phyloP scores from a whole-genome alignment of 2,113 vertebrate species.

The Alectura lathami region DNA sequence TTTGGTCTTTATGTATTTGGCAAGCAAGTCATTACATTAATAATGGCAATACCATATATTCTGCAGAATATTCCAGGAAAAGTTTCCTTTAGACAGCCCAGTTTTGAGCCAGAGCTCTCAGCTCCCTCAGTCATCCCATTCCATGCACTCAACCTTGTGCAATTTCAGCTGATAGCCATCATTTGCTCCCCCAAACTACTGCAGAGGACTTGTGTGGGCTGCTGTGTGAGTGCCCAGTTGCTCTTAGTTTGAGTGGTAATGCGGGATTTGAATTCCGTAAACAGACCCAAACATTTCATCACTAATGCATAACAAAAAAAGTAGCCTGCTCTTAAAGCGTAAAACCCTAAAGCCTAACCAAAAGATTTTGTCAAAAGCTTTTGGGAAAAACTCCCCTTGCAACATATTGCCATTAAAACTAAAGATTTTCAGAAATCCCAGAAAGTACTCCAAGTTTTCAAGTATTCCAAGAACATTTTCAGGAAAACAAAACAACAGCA shows the following conservation, averaged over 20 bases:
- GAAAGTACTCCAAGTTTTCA: neutral
- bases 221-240: neutral
- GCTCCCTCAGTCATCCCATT: neutral
- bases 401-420: neutral
- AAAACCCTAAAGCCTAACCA: neutral
- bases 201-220: neutral
- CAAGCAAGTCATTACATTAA: neutral
- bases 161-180: neutral
- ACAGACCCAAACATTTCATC: neutral
- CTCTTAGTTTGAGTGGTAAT: neutral
- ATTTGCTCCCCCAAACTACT: neutral
- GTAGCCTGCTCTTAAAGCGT: neutral
- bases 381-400: neutral
- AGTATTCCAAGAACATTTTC: neutral
- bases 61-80: neutral
- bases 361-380: neutral
- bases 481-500: neutral
- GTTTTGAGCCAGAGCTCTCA: neutral
- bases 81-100: neutral
- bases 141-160: neutral
- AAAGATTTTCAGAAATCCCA: neutral
- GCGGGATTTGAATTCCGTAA: constrained; percentile 4
- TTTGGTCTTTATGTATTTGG: neutral
- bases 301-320: neutral
- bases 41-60: neutral